phyloP scores from a whole-genome alignment of 2,888 invertebrate genomes.

The Brassicogethes aeneus region DNA sequence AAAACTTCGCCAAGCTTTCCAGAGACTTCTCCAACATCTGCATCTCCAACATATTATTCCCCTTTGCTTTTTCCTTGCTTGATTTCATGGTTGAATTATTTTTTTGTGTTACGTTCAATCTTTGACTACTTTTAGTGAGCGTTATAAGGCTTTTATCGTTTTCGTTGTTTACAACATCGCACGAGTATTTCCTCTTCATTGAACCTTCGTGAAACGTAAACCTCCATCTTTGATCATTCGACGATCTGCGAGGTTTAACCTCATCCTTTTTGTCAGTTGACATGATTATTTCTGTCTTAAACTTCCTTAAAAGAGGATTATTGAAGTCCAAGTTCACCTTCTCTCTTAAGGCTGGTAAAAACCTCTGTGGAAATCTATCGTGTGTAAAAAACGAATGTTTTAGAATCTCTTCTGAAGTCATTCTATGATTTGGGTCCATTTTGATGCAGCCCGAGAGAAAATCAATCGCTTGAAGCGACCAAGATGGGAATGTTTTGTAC shows the following conservation, averaged over 20 bases:
- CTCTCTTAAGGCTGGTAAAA: conserved; percentile 55
- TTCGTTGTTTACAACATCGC: conserved; percentile 17
- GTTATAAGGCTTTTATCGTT: conserved; percentile 23
- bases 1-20: conserved; percentile 26
- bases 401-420: conserved; percentile 53
- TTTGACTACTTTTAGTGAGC: conserved; percentile 21
- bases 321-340: conserved; percentile 56
- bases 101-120: conserved; percentile 21
- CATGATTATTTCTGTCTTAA: conserved; percentile 34
- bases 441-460: conserved; percentile 44
- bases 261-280: conserved; percentile 36
- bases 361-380: conserved; percentile 56
- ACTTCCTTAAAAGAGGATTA: conserved; percentile 44
- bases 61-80: conserved; percentile 9
- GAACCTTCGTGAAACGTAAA: conserved; percentile 31
- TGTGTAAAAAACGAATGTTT: conserved; percentile 56
- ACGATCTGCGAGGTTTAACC: conserved; percentile 12
- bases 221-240: conserved; percentile 28
- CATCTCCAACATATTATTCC: conserved; percentile 20
- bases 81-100: conserved; percentile 1
- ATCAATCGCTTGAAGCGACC: conserved; percentile 40
- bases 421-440: conserved; percentile 58
- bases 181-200: conserved; percentile 33
- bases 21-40: conserved; percentile 31
- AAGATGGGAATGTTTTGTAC: conserved; percentile 38